Conservation (phyloP, 2,113 vertebrate species). For the Smithornis capensis region DNA sequence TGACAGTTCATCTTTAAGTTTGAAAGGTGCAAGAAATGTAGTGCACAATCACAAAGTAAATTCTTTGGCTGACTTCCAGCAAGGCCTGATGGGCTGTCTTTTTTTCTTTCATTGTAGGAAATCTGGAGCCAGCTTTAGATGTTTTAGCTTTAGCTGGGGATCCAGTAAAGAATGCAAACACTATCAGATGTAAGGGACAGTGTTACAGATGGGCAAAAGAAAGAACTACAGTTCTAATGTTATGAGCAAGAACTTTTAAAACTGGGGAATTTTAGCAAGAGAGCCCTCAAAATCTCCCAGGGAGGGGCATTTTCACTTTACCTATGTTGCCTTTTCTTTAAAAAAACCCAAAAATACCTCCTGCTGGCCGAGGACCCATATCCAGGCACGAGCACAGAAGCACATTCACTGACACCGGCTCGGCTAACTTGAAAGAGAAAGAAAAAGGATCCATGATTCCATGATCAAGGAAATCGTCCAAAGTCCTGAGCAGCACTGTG, state of each 20-base stretch:
- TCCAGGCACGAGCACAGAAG: neutral
- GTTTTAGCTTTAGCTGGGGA: neutral
- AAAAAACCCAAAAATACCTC: neutral
- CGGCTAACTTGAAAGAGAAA: neutral
- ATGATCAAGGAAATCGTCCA: neutral
- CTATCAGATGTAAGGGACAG: neutral
- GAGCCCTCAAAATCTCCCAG: neutral
- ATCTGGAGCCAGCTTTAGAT: neutral
- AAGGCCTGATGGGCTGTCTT: neutral
- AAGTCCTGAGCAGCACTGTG: neutral
- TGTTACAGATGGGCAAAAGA: neutral
- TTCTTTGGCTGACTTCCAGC: neutral
- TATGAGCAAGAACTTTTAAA: neutral
- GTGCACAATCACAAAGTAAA: accelerated
- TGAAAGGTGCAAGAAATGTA: neutral
- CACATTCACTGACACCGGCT: neutral
- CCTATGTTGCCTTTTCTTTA: neutral
- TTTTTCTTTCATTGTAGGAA: neutral
- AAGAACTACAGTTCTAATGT: neutral
- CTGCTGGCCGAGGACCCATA: neutral
- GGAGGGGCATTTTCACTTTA: neutral
- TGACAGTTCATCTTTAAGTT: neutral
- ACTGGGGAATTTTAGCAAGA: neutral
- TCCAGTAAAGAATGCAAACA: neutral
- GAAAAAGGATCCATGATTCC: too few species aligned